These are phyloP conservation scores for Hafferia zeledoni DNA, from an alignment of 2,797 vertebrate species.

Conservation along the genomic window DNA sequence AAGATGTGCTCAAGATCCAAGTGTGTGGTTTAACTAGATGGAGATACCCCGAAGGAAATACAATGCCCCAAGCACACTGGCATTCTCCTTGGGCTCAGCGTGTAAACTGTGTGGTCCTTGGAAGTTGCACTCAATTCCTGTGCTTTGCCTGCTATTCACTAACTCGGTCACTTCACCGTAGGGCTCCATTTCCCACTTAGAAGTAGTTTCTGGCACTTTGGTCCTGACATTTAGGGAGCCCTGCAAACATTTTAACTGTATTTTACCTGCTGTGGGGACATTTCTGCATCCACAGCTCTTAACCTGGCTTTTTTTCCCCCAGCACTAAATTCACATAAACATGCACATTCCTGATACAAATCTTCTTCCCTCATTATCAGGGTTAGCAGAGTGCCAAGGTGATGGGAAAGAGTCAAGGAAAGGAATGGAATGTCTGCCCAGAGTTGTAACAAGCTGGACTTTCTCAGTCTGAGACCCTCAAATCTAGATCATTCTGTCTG, in stretches of 20 bases:
- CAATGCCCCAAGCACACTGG: not conserved
- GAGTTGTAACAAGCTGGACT: not conserved
- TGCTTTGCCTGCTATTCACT: not conserved
- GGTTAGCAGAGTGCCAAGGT: not conserved
- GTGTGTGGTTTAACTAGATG: not conserved
- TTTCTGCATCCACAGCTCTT: not conserved
- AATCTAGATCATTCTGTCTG: not conserved
- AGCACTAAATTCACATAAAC: not conserved
- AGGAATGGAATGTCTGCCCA: not conserved
- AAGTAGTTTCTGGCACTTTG: not conserved
- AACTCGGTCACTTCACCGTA: not conserved
- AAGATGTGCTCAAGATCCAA: not conserved
- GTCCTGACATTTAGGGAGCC: not conserved
- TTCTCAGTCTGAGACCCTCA: not conserved
- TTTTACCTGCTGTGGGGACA: not conserved
- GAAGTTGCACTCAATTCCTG: not conserved
- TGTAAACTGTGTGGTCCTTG: slow-evolving; percentile 18
- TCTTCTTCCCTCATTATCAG: not conserved
- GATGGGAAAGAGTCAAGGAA: not conserved
- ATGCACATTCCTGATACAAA: not conserved
- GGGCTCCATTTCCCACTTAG: not conserved
- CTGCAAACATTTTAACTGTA: not conserved
- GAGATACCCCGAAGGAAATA: slow-evolving; percentile 16
- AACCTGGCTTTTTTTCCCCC: not conserved
- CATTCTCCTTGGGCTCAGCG: not conserved